Base-by-base conservation (phyloP, 2,888 invertebrate species). In the Phyto melanocephala region DNA sequence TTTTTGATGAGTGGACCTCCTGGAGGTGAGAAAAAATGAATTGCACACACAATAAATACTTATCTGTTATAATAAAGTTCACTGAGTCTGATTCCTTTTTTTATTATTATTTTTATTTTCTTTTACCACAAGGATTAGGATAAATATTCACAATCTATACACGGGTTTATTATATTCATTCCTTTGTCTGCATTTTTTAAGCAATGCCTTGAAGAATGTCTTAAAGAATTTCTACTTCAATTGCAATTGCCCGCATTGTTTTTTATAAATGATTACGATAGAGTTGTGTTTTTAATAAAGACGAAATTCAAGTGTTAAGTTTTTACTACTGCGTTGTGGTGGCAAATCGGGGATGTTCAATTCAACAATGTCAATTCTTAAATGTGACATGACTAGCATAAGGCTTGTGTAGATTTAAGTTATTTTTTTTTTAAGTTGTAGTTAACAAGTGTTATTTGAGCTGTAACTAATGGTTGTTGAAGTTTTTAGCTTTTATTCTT, bases 21-120 rank as follows among this genome's bases (percentile, higher is more conserved):
- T 88, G 90, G 90, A 90, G 90, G 90, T 90, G 90, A 90, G 90
- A 90, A 90, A 88, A 88, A 84, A 71, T 50, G 67, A 76, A 82
- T 60, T 68, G 35, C 45, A 45, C 45, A 71, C 79, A 82, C 70
- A 76, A 74, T 71, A 79, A 71, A 56, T 67, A 82, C 82, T 79
- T 82, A 71, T 79, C 75, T 82, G 54, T 81, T 45, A 17, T 40
- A 67, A 47, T 37, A 62, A 67, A 77, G 45, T 72, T 74, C 76
- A 76, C 47, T 74, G 70, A 56, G 15, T 77, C 62, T 77, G 77
- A 77, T 77, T 70, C 45, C 13, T 52, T 68, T 76, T 68, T n/a
- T n/a, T n/a, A n/a, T n/a, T n/a, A n/a, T n/a, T n/a, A n/a, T n/a
- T n/a, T n/a, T n/a, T n/a, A n/a, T n/a, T n/a, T n/a, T n/a, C n/a